These are phyloP conservation scores for Phalloptychus januarius DNA, from an alignment of 2,797 vertebrate genomes.

Conservation along the genomic window DNA sequence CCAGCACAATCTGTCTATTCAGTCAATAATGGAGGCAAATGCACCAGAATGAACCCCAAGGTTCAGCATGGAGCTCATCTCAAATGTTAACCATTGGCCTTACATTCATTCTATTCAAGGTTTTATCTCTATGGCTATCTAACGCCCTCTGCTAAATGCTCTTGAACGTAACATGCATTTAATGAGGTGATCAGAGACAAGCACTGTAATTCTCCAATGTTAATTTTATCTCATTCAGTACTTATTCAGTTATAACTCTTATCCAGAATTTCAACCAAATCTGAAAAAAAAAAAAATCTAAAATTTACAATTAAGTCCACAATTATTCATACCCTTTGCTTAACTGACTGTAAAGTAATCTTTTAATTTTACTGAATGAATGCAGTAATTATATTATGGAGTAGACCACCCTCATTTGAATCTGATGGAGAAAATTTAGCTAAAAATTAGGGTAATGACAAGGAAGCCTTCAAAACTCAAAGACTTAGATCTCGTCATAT, in stretches of 20 bases:
- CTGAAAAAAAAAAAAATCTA: background rate
- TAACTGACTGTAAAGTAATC: background rate
- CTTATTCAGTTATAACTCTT: conserved; percentile 7
- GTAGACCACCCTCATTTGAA: background rate
- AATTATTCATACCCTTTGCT: background rate
- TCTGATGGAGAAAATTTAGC: too few species aligned
- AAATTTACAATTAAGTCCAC: background rate
- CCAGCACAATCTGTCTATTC: conserved; percentile 66
- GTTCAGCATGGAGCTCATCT: conserved; percentile 65
- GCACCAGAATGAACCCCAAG: conserved; percentile 58
- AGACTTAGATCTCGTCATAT: background rate
- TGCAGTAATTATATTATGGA: background rate
- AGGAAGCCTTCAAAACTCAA: background rate
- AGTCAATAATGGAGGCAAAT: conserved; percentile 68
- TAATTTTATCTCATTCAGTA: conserved; percentile 25
- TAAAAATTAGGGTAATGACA: background rate
- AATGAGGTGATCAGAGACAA: conserved; percentile 27
- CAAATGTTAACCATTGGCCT: conserved; percentile 65
- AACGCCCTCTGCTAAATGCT: conserved; percentile 49
- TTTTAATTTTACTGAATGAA: background rate
- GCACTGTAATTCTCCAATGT: conserved; percentile 3
- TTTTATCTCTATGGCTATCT: conserved; percentile 60
- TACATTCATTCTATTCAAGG: conserved; percentile 41
- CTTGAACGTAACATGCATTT: conserved; percentile 44
- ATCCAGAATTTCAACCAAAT: conserved; percentile 1